Evolutionary conservation across 2,797 vertebrate species (phyloP), one percentile per base, ranked within the genome.

Genomic region (Myotis pilosus): DNA sequence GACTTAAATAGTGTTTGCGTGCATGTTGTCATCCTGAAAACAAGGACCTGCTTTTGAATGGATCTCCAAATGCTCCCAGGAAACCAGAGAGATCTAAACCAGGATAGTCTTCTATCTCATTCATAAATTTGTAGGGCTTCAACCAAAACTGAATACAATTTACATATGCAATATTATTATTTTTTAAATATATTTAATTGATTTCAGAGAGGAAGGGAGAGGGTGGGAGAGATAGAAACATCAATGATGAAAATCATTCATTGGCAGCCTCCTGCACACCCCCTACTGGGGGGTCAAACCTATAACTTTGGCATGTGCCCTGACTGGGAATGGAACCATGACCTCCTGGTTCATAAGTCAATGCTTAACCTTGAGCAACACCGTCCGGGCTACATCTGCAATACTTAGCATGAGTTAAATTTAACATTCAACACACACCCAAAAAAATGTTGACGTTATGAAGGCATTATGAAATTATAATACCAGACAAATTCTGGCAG

Each of bases 11-110:
- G 75, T 28, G 82, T 87, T 91, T 64, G 38, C 51, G 7, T 78
- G 55, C 17, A 80, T 7, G 17, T 6, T 87, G 51, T 84, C 68
- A 64, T 57, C 92, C 72, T 85, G 62, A 92, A 93, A 93, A 93
- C 62, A 95, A 84, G 49, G 30, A 44, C 81, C 38, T 80, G 55
- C 80, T 93, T 89, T 80, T 75, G 91, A 74, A n/a, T 33, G 81
- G 22, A 53, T 95, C 25, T 41, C 57, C 44, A 87, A 66, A 60
- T 44, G 36, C 51, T 91, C 86, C 83, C 79, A 71, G 57, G 84
- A 94, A 64, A 22, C 33, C 71, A 91, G 64, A 44, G 44, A 88
- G 36, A 85, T 44, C 11, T 60, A 72, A 80, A 28, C 8, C 41
- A 80, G 20, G 7, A 78, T 23, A 13, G n/a, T 30, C 55, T 47